Evolutionary conservation across 2,113 vertebrate genomes (phyloP).

Genomic region (Machaerirhynchus nigripectus): DNA sequence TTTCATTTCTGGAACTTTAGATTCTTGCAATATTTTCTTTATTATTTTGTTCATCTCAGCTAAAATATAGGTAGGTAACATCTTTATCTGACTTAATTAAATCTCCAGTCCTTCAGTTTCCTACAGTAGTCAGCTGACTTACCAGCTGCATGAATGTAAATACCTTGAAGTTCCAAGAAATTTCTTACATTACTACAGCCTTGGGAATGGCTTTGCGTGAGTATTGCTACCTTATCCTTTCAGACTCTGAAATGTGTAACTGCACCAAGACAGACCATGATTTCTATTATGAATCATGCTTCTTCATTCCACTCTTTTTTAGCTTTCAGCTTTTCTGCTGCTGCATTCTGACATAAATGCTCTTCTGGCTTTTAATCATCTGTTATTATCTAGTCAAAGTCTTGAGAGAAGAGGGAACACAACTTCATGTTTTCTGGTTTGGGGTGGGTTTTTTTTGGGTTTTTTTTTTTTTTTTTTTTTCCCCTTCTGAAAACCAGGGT

Average conservation of each 20-base stretch:
- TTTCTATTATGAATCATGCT: background rate
- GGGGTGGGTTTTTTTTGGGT: rapidly evolving
- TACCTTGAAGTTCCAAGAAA: background rate
- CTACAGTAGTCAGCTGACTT: background rate
- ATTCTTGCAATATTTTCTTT: background rate
- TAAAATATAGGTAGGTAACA: background rate
- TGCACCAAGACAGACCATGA: background rate
- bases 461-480: background rate
- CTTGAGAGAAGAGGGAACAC: background rate
- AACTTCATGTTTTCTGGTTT: background rate
- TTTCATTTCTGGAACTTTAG: background rate
- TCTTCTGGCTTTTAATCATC: background rate
- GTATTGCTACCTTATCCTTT: background rate
- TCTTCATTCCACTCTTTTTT: background rate
- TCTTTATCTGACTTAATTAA: background rate
- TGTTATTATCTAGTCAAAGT: background rate
- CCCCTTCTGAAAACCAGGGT: background rate
- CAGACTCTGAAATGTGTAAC: background rate
- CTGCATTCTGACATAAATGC: background rate
- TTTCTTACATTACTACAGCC: background rate
- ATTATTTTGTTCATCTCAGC: background rate
- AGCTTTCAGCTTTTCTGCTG: background rate
- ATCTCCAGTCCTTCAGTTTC: background rate
- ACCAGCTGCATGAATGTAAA: background rate
- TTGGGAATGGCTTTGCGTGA: background rate